These are phyloP conservation scores for Xyliphius kryptos DNA, from an alignment of 2,113 vertebrate species.

Conservation along the genomic window DNA sequence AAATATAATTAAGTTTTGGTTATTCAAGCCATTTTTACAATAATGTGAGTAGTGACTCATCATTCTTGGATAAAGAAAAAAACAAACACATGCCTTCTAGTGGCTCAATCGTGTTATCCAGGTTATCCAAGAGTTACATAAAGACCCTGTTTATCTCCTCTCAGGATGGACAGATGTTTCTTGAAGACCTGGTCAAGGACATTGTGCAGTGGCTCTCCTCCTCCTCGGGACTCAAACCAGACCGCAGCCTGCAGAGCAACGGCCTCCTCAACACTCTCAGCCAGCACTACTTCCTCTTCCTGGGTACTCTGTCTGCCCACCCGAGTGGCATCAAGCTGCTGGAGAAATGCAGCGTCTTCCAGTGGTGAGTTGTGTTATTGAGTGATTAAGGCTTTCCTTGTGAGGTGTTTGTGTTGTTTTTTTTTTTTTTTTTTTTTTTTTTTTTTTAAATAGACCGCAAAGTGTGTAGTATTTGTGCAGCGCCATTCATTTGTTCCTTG, in stretches of 20 bases:
- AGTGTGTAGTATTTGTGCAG: not conserved
- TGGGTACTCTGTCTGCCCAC: slow-evolving; percentile 92
- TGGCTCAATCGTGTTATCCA: too few species aligned
- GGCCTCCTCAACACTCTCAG: slow-evolving; percentile 90
- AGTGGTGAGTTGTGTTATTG: slow-evolving; percentile 72
- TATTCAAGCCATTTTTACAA: too few species aligned
- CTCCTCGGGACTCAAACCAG: slow-evolving; percentile 85
- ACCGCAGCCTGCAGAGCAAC: slow-evolving; percentile 89
- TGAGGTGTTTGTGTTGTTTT: too few species aligned
- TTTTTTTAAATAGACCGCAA: too few species aligned
- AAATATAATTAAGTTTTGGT: too few species aligned
- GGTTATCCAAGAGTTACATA: too few species aligned
- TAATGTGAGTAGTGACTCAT: too few species aligned
- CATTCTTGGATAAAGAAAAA: too few species aligned
- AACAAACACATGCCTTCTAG: too few species aligned
- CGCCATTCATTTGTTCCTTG: not conserved
- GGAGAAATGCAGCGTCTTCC: slow-evolving; percentile 96
- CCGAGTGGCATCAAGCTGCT: slow-evolving; percentile 93
- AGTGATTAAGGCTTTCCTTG: not conserved
- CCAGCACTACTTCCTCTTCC: slow-evolving; percentile 96
- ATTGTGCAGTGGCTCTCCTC: slow-evolving; percentile 88
- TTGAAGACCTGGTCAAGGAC: slow-evolving; percentile 92
- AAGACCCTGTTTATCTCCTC: not conserved
- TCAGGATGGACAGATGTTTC: slow-evolving; percentile 88
- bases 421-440: too few species aligned